Percentiles rank a stretch among this genome's conserved stretches.
These are phyloP conservation scores for Heliconius cydno DNA, from an alignment of 2,888 invertebrate species.

Conservation along the genomic window DNA sequence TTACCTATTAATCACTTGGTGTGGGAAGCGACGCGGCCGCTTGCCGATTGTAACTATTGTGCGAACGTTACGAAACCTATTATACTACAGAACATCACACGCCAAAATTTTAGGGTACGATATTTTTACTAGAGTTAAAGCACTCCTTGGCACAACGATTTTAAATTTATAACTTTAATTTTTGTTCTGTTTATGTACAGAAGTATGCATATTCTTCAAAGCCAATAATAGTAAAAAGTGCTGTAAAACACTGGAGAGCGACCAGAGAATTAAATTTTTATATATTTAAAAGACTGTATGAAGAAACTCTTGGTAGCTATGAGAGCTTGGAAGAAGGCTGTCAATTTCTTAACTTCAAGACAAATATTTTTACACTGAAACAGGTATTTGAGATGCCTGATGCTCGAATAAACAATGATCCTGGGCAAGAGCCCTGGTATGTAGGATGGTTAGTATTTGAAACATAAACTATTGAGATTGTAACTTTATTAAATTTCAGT, in stretches of 20 bases:
- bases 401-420: conserved; percentile 84
- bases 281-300: conserved; percentile 88
- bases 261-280: conserved; percentile 85
- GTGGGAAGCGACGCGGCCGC: conserved; percentile 93
- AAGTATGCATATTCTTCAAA: conserved; percentile 89
- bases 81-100: conserved; percentile 87
- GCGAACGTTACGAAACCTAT: conserved; percentile 86
- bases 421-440: conserved; percentile 90
- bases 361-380: conserved; percentile 88
- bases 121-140: conserved; percentile 6
- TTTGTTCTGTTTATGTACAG: conserved; percentile 56
- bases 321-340: conserved; percentile 91
- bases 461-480: not conserved
- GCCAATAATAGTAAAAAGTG: conserved; percentile 91
- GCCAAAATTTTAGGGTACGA: conserved; percentile 85
- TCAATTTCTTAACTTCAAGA: conserved; percentile 93
- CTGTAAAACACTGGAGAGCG: conserved; percentile 90
- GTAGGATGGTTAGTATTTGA: conserved; percentile 90
- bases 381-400: conserved; percentile 91
- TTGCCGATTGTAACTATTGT: conserved; percentile 92
- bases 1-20: conserved; percentile 92
- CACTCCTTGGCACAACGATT: not conserved
- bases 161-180: conserved; percentile 7
- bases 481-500: not conserved
- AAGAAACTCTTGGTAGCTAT: conserved; percentile 86